Percentiles rank a stretch among this genome's conserved stretches.
These are phyloP conservation scores for Hemitrygon akajei DNA, from an alignment of 2,797 vertebrate species.

Conservation along the genomic window DNA sequence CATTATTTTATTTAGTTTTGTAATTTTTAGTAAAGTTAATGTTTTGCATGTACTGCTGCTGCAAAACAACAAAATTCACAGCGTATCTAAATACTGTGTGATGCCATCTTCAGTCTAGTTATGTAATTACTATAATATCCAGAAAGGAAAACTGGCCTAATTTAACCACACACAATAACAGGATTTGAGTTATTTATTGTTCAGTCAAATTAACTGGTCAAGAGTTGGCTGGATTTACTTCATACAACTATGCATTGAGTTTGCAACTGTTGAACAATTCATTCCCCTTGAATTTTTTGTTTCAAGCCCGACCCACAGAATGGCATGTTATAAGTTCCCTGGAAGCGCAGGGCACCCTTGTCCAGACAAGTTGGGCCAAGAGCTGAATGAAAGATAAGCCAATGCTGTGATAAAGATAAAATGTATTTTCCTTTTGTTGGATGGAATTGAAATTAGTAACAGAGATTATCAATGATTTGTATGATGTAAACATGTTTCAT, in stretches of 20 bases:
- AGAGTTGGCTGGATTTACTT: background rate
- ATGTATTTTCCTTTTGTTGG: background rate
- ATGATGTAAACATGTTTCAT: background rate
- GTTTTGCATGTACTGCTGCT: no score
- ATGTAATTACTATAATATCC: background rate
- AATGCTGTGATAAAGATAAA: constrained; percentile 23
- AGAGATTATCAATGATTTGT: background rate
- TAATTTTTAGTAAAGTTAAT: no score
- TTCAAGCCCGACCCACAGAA: background rate
- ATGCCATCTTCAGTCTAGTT: background rate
- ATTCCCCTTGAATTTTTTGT: background rate
- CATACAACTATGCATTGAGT: background rate
- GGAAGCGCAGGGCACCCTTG: background rate
- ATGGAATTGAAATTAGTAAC: background rate
- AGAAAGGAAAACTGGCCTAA: background rate
- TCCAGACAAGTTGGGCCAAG: background rate
- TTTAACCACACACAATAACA: no score
- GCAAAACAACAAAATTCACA: no score
- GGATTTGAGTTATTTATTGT: background rate
- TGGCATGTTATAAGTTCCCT: background rate
- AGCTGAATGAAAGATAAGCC: background rate
- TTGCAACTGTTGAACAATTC: background rate
- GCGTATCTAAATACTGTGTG: no score
- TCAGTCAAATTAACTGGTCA: background rate
- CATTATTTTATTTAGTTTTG: no score